Base-by-base conservation (phyloP, 2,113 vertebrate species). In the Naja naja region DNA sequence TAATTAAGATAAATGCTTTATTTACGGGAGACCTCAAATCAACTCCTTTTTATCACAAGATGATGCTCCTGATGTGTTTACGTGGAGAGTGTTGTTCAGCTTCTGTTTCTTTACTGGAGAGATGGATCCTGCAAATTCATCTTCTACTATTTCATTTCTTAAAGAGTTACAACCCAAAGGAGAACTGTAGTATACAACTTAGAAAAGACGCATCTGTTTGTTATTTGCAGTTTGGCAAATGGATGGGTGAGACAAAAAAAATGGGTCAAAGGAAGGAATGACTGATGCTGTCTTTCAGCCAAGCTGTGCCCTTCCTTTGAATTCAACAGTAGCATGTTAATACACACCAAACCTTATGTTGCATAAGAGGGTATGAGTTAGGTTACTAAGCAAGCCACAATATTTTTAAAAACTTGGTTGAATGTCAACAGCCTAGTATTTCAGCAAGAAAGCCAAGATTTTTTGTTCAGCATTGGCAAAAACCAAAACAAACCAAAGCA, bases 261-360 rank as follows among this genome's bases (percentile, higher is more conserved):
- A 96, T 87, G 90, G 92, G 94, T 95, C 93, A 95, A 93, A 93
- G 0, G 95, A 94, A 95, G 91, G 89, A 91, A 89, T 74, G 43
- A 55, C 20, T 87, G 47, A 60, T 56, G 88, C 47, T 69, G 39
- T n/a, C 74, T 60, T 91, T 25, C 23, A 95, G 96, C 87, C 91
- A 93, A 95, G 93, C 92, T 93, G 96, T 95, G 95, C 95, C 96
- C 96, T 93, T 94, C 91, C 94, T 94, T 91, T 95, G 96, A 97
- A 96, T 89, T 92, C 85, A 95, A 92, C 85, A 95, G 90, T 52
- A 93, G 74, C 89, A 95, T 54, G 95, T 94, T 60, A 64, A 60
- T 96, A 93, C 64, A 7, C 69, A 96, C 95, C 0, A 1, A 92
- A 88, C 34, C 60, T 43, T 93, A 10, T 8, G 94, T 93, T 95